Conservation (phyloP, 2,113 vertebrate species). For the Tupaia tana region DNA sequence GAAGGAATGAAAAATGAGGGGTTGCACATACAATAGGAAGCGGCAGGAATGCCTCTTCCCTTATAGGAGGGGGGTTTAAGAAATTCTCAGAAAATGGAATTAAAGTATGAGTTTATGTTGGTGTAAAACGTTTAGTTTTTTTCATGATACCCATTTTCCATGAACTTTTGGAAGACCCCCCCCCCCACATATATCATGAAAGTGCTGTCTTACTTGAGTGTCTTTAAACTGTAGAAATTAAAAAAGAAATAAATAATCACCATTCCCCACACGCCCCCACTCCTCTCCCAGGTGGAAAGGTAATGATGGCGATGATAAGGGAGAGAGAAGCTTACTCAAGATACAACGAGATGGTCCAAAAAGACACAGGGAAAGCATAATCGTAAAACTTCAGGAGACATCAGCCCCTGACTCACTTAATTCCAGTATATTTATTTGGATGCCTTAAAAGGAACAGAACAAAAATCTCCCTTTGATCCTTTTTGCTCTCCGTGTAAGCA, state of each 20-base stretch:
- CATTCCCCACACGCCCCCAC: not conserved
- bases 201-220: not conserved
- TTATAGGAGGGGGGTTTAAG: not conserved
- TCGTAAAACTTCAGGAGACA: not conserved
- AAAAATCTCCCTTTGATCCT: not conserved
- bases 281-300: not conserved
- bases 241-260: not conserved
- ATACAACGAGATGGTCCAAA: not conserved
- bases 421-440: constrained; percentile 26
- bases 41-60: not conserved
- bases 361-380: not conserved
- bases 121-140: no score
- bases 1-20: not conserved
- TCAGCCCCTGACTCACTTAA: not conserved
- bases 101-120: no score
- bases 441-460: not conserved
- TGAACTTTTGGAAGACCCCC: no score
- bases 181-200: not conserved
- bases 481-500: constrained; percentile 16
- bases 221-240: constrained; percentile 44
- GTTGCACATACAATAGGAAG: not conserved
- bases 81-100: no score
- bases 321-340: not conserved
- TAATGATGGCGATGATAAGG: not conserved
- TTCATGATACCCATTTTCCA: no score